phyloP scores from a whole-genome alignment of 2,113 vertebrate genomes.

The Tragulus kanchil region DNA sequence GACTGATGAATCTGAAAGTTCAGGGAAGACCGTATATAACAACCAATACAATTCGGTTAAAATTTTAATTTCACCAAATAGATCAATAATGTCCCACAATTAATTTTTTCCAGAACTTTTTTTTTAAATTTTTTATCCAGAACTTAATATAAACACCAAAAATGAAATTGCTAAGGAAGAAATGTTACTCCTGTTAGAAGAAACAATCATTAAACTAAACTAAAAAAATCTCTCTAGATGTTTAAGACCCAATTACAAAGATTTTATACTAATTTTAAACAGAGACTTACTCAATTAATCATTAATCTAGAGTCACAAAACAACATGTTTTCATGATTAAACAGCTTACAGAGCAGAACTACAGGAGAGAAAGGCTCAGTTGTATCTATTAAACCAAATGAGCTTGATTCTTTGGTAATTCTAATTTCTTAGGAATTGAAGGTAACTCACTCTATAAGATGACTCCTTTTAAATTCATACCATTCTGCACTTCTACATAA shows the following conservation, averaged over 20 bases:
- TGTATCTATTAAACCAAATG: not conserved
- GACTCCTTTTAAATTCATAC: slow-evolving; percentile 59
- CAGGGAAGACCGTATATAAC: not conserved
- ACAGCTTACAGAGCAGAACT: not conserved
- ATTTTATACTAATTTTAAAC: not conserved
- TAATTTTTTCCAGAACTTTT: not conserved
- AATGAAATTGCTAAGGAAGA: not conserved
- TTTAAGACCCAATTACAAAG: not conserved
- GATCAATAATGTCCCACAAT: not conserved
- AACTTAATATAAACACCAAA: not conserved
- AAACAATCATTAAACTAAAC: not conserved
- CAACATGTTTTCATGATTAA: not conserved
- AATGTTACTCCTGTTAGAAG: slow-evolving; percentile 1
- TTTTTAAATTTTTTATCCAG: too few relatives aligned
- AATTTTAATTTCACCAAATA: slow-evolving; percentile 5
- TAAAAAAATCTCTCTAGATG: not conserved
- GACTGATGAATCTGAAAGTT: not conserved
- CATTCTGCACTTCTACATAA: slow-evolving; percentile 63
- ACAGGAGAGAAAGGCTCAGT: not conserved
- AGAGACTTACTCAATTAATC: not conserved
- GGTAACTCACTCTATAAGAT: not conserved
- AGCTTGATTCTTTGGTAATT: not conserved
- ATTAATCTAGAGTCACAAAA: not conserved
- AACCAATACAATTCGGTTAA: not conserved
- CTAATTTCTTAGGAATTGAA: not conserved